Evolutionary conservation across 2,888 invertebrate species (phyloP).

Genomic region (Papilio demoleus): DNA sequence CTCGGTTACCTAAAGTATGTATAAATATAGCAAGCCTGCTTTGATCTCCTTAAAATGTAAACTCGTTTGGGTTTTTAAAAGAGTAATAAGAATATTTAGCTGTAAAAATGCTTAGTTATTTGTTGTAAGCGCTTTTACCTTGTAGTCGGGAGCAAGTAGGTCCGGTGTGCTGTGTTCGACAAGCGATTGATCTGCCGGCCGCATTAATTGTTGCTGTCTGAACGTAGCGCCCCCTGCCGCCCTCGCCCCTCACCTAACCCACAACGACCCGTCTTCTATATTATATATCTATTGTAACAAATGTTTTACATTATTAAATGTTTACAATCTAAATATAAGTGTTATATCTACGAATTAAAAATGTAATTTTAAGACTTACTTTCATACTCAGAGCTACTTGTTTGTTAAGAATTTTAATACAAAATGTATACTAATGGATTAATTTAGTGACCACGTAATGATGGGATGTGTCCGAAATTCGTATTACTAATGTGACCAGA

Average conservation of each 20-base stretch:
- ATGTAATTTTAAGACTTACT: neutral
- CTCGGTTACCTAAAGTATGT: too few relatives aligned
- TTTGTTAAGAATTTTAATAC: too few relatives aligned
- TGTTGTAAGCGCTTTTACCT: conserved; percentile 44
- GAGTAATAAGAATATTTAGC: too few relatives aligned
- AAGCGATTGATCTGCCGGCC: conserved; percentile 80
- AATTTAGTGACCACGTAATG: too few relatives aligned
- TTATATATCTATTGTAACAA: conserved; percentile 18
- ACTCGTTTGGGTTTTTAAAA: too few relatives aligned
- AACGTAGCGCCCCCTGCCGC: conserved; percentile 49
- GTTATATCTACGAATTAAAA: neutral
- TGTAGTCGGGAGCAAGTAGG: conserved; percentile 54
- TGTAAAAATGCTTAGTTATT: neutral
- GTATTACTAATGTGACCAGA: too few relatives aligned
- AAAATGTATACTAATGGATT: neutral
- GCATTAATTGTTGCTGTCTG: conserved; percentile 79
- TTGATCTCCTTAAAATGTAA: too few relatives aligned
- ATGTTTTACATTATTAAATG: neutral
- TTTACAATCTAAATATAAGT: neutral
- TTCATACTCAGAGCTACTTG: neutral
- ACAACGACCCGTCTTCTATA: conserved; percentile 33
- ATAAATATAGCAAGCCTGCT: too few relatives aligned
- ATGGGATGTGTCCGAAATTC: too few relatives aligned
- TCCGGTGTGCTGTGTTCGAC: conserved; percentile 72
- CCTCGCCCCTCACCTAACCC: neutral